Evolutionary conservation across 2,797 vertebrate genomes (phyloP), one percentile per base, ranked within the genome.

Genomic region (Phaenicophaeus curvirostris): DNA sequence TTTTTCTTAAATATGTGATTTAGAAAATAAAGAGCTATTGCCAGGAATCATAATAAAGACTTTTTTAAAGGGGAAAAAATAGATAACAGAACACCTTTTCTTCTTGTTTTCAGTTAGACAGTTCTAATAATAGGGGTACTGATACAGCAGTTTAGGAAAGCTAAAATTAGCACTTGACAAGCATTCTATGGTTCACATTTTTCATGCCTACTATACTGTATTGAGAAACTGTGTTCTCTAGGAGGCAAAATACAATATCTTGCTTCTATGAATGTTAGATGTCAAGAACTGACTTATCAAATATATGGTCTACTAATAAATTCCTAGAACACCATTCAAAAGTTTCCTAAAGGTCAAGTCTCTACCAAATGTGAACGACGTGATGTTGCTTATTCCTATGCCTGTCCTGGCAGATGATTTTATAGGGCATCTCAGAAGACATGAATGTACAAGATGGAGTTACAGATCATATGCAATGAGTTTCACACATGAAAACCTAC

Each of bases 91-190:
- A 71, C 67, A 53, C 19, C 63, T 92, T 89, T 86, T 78, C 59
- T 86, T 65, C 67, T 54, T 77, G 18, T 93, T 92, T 93, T 96
- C 88, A 86, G 33, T 83, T 59, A 71, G 35, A 93, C 63, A 74
- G 82, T 96, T 86, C n/a, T 93, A 95, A 95, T 96, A 97, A 87
- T 55, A 93, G 92, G 84, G 82, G 67, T 80, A 96, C 88, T 94
- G 90, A 97, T 93, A 91, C 4, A 17, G 65, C 71, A 95, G 88
- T 91, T 95, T 68, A 30, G 61, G 87, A 96, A 97, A 93, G 72
- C 54, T 96, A 95, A 97, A 98, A 97, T 98, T 97, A 96, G 81
- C 67, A 74, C 94, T 92, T 96, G 89, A 97, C 87, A 94, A 93
- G 91, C 89, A 91, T 78, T 95, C 94, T 85, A 94, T 51, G 74